These are phyloP conservation scores for Zhuqinia jingwanae DNA, from an alignment of 2,888 invertebrate species.

Conservation along the genomic window DNA sequence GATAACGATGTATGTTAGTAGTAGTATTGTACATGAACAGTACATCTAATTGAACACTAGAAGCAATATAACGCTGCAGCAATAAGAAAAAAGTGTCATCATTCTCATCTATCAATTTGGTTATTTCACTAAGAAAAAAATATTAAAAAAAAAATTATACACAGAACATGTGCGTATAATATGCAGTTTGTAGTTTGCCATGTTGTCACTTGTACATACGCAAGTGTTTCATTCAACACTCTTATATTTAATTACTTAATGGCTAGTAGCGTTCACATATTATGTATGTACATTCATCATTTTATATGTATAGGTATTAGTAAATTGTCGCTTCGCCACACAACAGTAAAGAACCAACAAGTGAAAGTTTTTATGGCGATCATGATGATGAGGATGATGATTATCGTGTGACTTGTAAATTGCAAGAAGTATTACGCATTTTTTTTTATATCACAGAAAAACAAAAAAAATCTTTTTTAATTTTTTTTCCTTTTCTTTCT, in stretches of 20 bases:
- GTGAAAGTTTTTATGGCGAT: slow-evolving; percentile 59
- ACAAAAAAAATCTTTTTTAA: background rate
- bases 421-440: slow-evolving; percentile 14
- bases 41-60: no score
- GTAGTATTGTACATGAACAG: no score
- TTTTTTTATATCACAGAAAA: background rate
- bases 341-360: slow-evolving; percentile 13
- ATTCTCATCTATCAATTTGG: slow-evolving; percentile 33
- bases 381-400: slow-evolving; percentile 3
- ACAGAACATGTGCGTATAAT: background rate
- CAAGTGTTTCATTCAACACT: background rate
- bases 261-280: no score
- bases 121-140: slow-evolving; percentile 53
- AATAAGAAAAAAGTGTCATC: slow-evolving; percentile 43
- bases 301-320: no score
- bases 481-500: slow-evolving; percentile 11
- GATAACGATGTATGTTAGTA: no score
- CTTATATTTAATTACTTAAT: background rate
- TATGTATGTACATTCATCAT: no score
- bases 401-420: background rate
- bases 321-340: background rate
- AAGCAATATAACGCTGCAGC: background rate
- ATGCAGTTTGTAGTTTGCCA: background rate
- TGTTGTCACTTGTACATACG: background rate
- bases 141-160: no score